Conservation (phyloP, 1,140 invertebrate species). For the Tribolium castaneum region DNA sequence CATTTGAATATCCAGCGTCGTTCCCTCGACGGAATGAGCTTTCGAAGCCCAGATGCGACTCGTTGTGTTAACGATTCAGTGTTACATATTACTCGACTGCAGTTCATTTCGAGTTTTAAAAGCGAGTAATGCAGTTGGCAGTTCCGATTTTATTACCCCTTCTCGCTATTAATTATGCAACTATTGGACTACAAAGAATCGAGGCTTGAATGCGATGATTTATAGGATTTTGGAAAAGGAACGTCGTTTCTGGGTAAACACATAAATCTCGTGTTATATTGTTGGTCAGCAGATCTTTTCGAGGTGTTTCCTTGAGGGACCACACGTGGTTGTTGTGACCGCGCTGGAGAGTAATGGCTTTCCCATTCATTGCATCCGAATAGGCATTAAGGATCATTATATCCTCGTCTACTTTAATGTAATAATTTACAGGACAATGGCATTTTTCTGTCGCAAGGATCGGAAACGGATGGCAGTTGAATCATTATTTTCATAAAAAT, state of each 20-base stretch:
- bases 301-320: conserved; percentile 30
- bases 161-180: conserved; percentile 3
- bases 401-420: conserved; percentile 25
- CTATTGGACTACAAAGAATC: not conserved
- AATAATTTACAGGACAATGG: conserved; percentile 32
- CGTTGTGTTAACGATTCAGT: conserved; percentile 52
- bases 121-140: not conserved
- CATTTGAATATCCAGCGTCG: conserved; percentile 46
- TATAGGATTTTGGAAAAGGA: conserved; percentile 9
- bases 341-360: conserved; percentile 22
- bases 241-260: conserved; percentile 34
- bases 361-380: conserved; percentile 30
- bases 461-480: conserved; percentile 30
- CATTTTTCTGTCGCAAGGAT: conserved; percentile 6
- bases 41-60: conserved; percentile 54
- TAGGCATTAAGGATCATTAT: conserved; percentile 38
- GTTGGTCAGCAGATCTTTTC: conserved; percentile 14
- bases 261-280: conserved; percentile 37
- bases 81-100: conserved; percentile 54
- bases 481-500: conserved; percentile 44
- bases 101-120: conserved; percentile 21
- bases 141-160: conserved; percentile 14
- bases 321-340: conserved; percentile 40
- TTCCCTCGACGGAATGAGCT: conserved; percentile 50
- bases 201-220: conserved; percentile 4